Percentiles rank a stretch among this genome's conserved stretches.
Evolutionary conservation across 2,797 vertebrate genomes (phyloP).

Genomic region (Betta splendens): DNA sequence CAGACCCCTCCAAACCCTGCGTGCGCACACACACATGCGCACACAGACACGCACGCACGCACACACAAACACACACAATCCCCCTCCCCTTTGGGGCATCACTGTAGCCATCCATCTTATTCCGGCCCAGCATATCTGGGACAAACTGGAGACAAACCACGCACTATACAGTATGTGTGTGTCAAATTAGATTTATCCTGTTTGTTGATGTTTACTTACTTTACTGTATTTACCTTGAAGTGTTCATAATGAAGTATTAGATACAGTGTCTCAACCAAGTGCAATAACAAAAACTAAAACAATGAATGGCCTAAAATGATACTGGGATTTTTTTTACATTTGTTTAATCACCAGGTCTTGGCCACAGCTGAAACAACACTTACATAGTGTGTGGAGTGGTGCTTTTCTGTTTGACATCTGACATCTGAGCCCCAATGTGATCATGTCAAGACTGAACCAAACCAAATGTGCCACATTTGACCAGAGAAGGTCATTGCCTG

Average conservation of each 20-base stretch:
- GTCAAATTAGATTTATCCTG: constrained; percentile 46
- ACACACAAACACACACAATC: not conserved
- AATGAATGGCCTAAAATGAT: not conserved
- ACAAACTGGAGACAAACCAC: constrained; percentile 40
- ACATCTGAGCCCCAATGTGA: too few species aligned
- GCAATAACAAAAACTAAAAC: not conserved
- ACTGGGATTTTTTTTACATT: too few species aligned
- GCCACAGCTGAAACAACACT: too few species aligned
- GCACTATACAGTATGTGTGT: constrained; percentile 49
- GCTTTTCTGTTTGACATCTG: too few species aligned
- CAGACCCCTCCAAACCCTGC: constrained; percentile 3
- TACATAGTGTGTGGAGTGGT: too few species aligned
- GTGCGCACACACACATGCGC: not conserved
- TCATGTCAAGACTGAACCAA: too few species aligned
- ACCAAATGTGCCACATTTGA: too few species aligned
- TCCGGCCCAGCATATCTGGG: constrained; percentile 45
- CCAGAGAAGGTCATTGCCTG: too few species aligned
- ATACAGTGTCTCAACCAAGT: not conserved
- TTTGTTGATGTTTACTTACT: not conserved
- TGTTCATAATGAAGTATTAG: not conserved
- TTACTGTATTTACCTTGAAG: constrained; percentile 11
- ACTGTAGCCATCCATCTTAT: constrained; percentile 43
- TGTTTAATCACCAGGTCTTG: too few species aligned
- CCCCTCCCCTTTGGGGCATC: constrained; percentile 23
- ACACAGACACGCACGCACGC: too few species aligned